These are phyloP conservation scores for Megatriorchis doriae DNA, from an alignment of 2,113 vertebrate species.

Conservation along the genomic window DNA sequence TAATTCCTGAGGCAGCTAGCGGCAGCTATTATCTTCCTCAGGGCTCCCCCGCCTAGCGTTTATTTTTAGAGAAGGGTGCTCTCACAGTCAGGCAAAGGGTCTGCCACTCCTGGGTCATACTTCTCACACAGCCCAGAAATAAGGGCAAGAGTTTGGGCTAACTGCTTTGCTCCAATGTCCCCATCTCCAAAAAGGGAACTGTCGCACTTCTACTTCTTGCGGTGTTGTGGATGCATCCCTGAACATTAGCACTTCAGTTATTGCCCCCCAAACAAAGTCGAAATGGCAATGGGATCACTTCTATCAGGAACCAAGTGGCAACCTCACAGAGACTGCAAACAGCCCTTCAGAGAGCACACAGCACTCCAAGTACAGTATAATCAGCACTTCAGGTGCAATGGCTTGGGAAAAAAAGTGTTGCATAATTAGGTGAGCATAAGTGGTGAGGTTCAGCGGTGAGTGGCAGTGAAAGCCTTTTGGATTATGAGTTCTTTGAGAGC, in stretches of 20 bases:
- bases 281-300: background rate
- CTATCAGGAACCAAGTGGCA: background rate
- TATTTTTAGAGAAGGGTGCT: background rate
- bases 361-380: background rate
- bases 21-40: background rate
- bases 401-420: background rate
- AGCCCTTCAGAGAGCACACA: background rate
- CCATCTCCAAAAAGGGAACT: background rate
- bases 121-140: background rate
- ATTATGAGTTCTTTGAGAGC: background rate
- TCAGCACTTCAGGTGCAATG: conserved; percentile 10
- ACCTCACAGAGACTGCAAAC: background rate
- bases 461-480: background rate
- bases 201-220: background rate
- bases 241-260: background rate
- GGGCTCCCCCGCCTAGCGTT: background rate
- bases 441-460: background rate
- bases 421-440: background rate
- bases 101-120: background rate
- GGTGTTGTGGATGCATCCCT: background rate
- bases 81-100: background rate
- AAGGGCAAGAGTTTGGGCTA: background rate
- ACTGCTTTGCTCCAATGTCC: background rate
- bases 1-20: background rate
- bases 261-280: background rate